Percentiles rank a stretch among this genome's conserved stretches.
Conservation (phyloP, 2,797 vertebrate genomes). For the Lepidocolaptes lacrymiger region DNA sequence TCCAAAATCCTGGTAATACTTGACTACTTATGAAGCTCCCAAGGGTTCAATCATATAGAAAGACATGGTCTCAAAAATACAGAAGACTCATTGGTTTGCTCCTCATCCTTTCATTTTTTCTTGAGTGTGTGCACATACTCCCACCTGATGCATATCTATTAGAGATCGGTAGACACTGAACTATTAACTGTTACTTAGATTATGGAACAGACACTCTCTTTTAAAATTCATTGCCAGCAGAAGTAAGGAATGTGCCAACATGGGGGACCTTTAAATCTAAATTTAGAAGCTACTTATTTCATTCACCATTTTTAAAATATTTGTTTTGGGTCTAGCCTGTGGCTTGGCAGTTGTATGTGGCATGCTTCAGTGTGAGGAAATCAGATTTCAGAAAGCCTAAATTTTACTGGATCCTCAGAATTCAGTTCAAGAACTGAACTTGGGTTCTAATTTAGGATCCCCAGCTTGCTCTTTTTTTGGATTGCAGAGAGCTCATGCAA, state of each 20-base stretch:
- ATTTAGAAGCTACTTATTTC: constrained; percentile 69
- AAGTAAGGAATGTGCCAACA: constrained; percentile 51
- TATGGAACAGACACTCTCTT: constrained; percentile 49
- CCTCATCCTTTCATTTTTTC: not conserved
- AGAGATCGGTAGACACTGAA: not conserved
- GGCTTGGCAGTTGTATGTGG: constrained; percentile 52
- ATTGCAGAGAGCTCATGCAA: not conserved
- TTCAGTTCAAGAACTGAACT: not conserved
- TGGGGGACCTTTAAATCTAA: constrained; percentile 60
- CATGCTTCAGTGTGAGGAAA: constrained; percentile 27
- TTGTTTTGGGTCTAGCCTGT: constrained; percentile 70
- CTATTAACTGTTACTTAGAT: constrained; percentile 45
- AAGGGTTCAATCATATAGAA: not conserved
- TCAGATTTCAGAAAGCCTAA: constrained; percentile 26
- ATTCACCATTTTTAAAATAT: constrained; percentile 68
- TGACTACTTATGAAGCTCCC: not conserved
- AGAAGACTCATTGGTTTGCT: not conserved
- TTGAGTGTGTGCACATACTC: not conserved
- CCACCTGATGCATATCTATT: not conserved
- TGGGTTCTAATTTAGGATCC: not conserved
- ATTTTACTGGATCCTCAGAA: constrained; percentile 41
- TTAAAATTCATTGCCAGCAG: constrained; percentile 48
- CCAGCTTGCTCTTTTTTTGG: not conserved
- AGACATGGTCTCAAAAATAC: not conserved
- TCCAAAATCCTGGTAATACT: not conserved